Base-by-base conservation (phyloP, 2,797 vertebrate genomes). In the Leptodactylus fallax region DNA sequence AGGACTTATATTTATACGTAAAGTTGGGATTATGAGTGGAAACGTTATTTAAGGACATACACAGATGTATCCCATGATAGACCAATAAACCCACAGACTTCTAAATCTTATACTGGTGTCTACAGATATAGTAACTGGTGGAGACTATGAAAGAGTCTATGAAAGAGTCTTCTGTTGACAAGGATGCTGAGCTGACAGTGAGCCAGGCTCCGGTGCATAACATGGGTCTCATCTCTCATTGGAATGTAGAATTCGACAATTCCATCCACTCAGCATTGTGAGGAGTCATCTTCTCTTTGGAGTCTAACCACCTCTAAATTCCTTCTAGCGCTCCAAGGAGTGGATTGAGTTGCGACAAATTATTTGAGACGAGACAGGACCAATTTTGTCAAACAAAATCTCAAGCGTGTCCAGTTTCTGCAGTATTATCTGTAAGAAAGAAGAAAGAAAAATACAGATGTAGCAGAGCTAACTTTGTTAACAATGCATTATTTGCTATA, bases 211-310 rank as follows among this genome's bases (percentile, higher is more conserved):
- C 23, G 19, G 79, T 21, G 17, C 12, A 65, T 21, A 23, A 61
- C 79, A 36, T 1, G 36, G 60, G 4, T 81, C 79, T n/a, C 19
- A 51, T 67, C 49, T 82, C 81, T 82, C 80, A 53, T 67, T 27
- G 49, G 47, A 65, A 53, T 49, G 45, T 51, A 65, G 79, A 67
- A 69, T 49, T 21, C n/a, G n/a, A 65, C 36, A 63, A 65, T 69
- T 53, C 51, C 23, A 49, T 69, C 19, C 25, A 7, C 17, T 25
- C 23, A 55, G 63, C 63, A 55, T 82, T 81, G 58, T 60, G 60
- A 47, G 27, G 27, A 80, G 58, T 65, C n/a, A 65, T 55, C 47
- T 55, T 63, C 71, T 74, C n/a, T 51, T 49, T 45, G 7, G 16
- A 72, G 27, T 69, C 25, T 67, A 16, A 36, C 69, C 71, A 51